Base-by-base conservation (phyloP, 53 echinoderm and acorn worm genomes). In the Paracentrotus lividus region DNA sequence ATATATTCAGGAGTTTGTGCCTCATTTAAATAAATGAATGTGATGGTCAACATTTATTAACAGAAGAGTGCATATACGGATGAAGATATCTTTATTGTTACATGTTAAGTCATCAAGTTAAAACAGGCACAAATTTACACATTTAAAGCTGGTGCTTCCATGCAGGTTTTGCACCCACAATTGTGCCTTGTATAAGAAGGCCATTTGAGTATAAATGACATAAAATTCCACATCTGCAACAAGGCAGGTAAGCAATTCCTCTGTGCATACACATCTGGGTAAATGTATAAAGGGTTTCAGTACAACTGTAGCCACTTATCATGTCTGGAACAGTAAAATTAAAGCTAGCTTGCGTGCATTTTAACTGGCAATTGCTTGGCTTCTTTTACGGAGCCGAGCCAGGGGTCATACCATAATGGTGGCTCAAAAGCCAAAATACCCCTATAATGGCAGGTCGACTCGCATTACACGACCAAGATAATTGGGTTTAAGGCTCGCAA, bases 401-500 rank as follows among this genome's bases (percentile, higher is more conserved):
- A 81, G 26, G 47, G 81, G 81, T 49, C 7, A 9, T 24, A 47
- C n/a, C 26, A n/a, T 81, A 81, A 81, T 81, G 81, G 45, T 26
- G 44, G 16, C 81, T 47, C 26, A 31, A 54, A 34, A 56, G 7
- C 21, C 86, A 56, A 86, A 86, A 53, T 86, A 56, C 86, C 86
- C 86, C 32, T 32, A 86, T 86, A 86, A 86, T 86, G 86, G 86
- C 56, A 18, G 36, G 15, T n/a, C 21, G 86, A 38, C 9, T 86
- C 86, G 27, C 86, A 16, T 86, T 86, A 55, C 86, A 86, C 33
- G 56, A 34, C 33, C 54, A n/a, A 32, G 86, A 38, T 86, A 86
- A 86, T 86, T 86, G 56, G 86, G 86, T 86, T 86, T 29, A 47
- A 49, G 81, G 81, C 81, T 47, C 81, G 47, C 47, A 47, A 47